Evolutionary conservation across 2,113 vertebrate species (phyloP), one percentile per base, ranked within the genome.

Genomic region (Oceanodroma tethys): DNA sequence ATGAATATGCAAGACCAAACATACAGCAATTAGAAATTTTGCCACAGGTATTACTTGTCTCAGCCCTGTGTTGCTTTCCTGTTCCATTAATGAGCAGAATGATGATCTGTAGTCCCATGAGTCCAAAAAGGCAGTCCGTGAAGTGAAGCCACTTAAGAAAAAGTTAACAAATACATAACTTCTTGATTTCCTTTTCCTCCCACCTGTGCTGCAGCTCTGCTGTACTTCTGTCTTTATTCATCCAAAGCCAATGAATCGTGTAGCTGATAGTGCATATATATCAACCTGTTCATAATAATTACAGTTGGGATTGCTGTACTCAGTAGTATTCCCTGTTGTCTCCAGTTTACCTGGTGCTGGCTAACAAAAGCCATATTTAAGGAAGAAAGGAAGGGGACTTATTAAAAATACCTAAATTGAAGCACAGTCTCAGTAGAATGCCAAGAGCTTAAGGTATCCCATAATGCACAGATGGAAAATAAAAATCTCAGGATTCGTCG

Each of bases 241-340:
- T 95, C 86, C 90, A 92, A 90, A 96, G 55, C 63, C 55, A 71
- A 47, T 88, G 82, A 92, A 92, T 81, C 88, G 74, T 86, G 71
- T 86, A 85, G 79, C 59, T 95, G 72, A 74, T 96, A 96, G 92
- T 81, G 75, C 19, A n/a, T 90, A 63, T 91, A 52, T 92, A 93
- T 92, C 82, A 97, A 81, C 86, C 76, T 92, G 83, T 91, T 95
- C 80, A 59, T 96, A 92, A 66, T 96, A 95, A 95, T 97, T 94
- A 74, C 92, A 79, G 67, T 29, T 95, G 94, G 76, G 92, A 90
- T 63, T 79, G 52, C 80, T 62, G 13, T 81, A 45, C 59, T 95
- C 82, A 21, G 63, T 88, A 66, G 32, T 86, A 94, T 97, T 96
- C 92, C 85, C 93, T 58, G n/a, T 71, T 89, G 94, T 63, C 68